These are phyloP conservation scores for Rhinophrynus dorsalis DNA, from an alignment of 2,797 vertebrate genomes.

Conservation along the genomic window DNA sequence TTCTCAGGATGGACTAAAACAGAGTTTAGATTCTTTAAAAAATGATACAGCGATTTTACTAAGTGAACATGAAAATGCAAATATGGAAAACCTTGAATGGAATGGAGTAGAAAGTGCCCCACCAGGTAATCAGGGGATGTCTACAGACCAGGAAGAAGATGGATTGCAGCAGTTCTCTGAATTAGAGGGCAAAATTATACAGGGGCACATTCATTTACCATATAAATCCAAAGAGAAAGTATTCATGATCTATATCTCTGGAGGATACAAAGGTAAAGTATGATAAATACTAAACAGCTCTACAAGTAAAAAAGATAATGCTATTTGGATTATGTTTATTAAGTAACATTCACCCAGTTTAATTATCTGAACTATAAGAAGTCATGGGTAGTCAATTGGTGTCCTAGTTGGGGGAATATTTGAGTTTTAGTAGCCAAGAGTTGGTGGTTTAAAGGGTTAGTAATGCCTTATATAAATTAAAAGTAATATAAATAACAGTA, in stretches of 20 bases:
- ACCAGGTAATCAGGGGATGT: not conserved
- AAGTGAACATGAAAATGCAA: not conserved
- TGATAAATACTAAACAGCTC: too few relatives aligned
- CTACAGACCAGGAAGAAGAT: not conserved
- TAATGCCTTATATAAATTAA: too few relatives aligned
- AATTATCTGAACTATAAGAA: too few relatives aligned
- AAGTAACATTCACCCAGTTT: too few relatives aligned
- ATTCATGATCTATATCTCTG: constrained; percentile 68
- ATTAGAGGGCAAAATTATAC: constrained; percentile 24
- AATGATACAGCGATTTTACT: not conserved
- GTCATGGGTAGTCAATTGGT: too few relatives aligned
- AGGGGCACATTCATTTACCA: constrained; percentile 25
- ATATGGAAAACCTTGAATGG: not conserved
- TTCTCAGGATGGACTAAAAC: not conserved
- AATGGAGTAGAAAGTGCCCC: not conserved
- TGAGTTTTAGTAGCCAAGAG: too few relatives aligned
- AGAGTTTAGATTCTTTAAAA: not conserved
- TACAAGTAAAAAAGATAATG: too few relatives aligned
- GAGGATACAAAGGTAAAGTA: constrained; percentile 65
- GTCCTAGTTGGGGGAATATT: too few relatives aligned
- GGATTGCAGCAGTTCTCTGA: not conserved
- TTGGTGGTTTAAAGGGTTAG: too few relatives aligned
- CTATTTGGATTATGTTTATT: too few relatives aligned
- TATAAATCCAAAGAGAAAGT: constrained; percentile 54
- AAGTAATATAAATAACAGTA: too few relatives aligned